Evolutionary conservation across 2,797 vertebrate species (phyloP), one percentile per base, ranked within the genome.

Genomic region (Xiphophorus birchmanni): DNA sequence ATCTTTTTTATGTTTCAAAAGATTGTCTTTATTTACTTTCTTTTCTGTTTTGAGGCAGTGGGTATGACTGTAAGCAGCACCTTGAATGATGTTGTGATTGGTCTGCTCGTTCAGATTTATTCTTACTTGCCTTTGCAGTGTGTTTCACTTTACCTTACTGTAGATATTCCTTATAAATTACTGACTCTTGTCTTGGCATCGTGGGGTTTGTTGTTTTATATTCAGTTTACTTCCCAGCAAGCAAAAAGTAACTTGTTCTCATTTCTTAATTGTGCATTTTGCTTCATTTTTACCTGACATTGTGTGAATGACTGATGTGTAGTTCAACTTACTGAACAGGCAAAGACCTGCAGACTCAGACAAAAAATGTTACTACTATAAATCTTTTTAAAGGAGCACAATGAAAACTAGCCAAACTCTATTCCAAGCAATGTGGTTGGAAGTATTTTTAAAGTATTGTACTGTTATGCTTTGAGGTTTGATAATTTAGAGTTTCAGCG

Each of bases 391-490:
- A 67, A 67, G 18, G 17, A 40, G 18, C 37, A 21, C 29, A 35
- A 63, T 63, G 5, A 63, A 67, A 67, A 67, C 8, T 21, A 67
- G 1, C 35, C 1, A 35, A 67, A 23, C 35, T 40, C 63, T 67
- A 21, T 67, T 67, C 35, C 35, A 65, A 65, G 15, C 60, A 42
- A 23, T 71, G 42, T 45, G 67, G 67, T 44, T n/a, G 40, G 1
- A 45, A 71, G 42, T 71, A 71, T 71, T 71, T 71, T 71, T 45
- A 3, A 26, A 45, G 40, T 3, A 45, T 71, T 71, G 40, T 71
- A n/a, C 40, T 71, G 67, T n/a, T 71, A 44, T 45, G 42, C 23
- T 71, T 71, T 44, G 67, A 44, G 67, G 67, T 45, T 71, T n/a
- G 67, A 71, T n/a, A 11, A 52, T 74, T 52, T 37, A 35, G 73